Conservation (phyloP, 2,888 invertebrate species). For the Lymantria dispar region DNA sequence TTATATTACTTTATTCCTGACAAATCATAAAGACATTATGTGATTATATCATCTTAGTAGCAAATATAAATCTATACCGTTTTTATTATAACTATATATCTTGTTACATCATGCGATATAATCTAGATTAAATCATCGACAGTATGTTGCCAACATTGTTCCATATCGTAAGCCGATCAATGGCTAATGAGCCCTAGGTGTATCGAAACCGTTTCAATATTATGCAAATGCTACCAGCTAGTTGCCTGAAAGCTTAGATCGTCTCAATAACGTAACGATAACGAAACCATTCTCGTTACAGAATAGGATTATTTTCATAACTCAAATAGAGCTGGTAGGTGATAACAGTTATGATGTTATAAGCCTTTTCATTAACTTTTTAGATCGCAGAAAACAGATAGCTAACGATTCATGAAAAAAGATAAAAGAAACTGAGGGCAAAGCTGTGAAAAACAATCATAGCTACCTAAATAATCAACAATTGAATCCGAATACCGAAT, state of each 20-base stretch:
- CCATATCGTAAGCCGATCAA: conserved; percentile 64
- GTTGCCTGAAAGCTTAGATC: conserved; percentile 53
- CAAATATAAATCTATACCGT: too few species aligned
- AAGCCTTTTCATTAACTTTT: too few species aligned
- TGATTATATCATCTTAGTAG: too few species aligned
- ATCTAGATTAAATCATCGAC: conserved; percentile 19
- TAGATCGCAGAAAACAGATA: too few species aligned
- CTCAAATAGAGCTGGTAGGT: conserved; percentile 20
- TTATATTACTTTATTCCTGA: too few species aligned
- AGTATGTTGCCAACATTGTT: conserved; percentile 31
- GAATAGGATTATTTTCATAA: conserved; percentile 31
- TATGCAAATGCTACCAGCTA: conserved; percentile 73
- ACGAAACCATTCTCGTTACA: conserved; percentile 40
- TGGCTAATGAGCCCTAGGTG: conserved; percentile 68
- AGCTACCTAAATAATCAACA: too few species aligned
- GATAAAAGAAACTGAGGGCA: too few species aligned
- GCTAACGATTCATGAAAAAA: too few species aligned
- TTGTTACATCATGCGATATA: conserved; percentile 15
- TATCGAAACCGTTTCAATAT: conserved; percentile 65
- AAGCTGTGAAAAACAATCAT: too few species aligned
- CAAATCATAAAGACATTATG: too few species aligned
- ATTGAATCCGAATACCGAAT: too few species aligned
- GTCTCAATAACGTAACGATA: conserved; percentile 48
- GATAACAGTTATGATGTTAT: too few species aligned
- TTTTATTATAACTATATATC: not conserved